phyloP scores from a whole-genome alignment of 2,888 invertebrate genomes.

The Stenotaenia linearis region DNA sequence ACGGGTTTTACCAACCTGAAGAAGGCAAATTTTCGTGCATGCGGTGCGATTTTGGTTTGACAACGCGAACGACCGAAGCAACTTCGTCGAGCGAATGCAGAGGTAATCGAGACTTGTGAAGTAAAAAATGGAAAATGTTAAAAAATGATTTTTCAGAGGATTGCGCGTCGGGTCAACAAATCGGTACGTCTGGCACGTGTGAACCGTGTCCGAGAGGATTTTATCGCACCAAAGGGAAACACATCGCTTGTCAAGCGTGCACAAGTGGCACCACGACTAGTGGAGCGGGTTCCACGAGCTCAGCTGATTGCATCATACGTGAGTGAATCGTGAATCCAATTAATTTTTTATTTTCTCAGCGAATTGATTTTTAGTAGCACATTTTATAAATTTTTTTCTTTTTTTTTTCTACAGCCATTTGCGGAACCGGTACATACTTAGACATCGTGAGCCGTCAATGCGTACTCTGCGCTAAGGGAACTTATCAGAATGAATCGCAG shows the following conservation, averaged over 20 bases:
- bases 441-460: conserved; percentile 78
- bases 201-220: conserved; percentile 86
- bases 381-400: neutral
- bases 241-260: conserved; percentile 81
- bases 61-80: conserved; percentile 83
- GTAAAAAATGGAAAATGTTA: neutral
- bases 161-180: conserved; percentile 56
- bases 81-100: conserved; percentile 40
- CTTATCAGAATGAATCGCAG: conserved; percentile 81
- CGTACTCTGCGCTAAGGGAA: conserved; percentile 78
- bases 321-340: conserved; percentile 43
- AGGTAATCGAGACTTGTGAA: conserved; percentile 38
- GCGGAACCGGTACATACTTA: conserved; percentile 62
- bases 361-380: no score
- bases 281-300: conserved; percentile 69
- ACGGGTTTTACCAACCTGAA: conserved; percentile 85
- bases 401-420: conserved; percentile 49
- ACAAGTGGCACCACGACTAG: conserved; percentile 87
- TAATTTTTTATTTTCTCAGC: no score
- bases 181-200: conserved; percentile 75
- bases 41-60: conserved; percentile 83
- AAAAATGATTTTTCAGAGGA: conserved; percentile 60
- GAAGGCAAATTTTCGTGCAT: conserved; percentile 86
- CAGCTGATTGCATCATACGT: conserved; percentile 88
- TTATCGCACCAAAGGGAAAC: conserved; percentile 76